A percentile compares a stretch with the other conserved stretches of the same genome.
Evolutionary conservation across 2,888 invertebrate genomes (phyloP).

Genomic region (Ophion slaviceki): DNA sequence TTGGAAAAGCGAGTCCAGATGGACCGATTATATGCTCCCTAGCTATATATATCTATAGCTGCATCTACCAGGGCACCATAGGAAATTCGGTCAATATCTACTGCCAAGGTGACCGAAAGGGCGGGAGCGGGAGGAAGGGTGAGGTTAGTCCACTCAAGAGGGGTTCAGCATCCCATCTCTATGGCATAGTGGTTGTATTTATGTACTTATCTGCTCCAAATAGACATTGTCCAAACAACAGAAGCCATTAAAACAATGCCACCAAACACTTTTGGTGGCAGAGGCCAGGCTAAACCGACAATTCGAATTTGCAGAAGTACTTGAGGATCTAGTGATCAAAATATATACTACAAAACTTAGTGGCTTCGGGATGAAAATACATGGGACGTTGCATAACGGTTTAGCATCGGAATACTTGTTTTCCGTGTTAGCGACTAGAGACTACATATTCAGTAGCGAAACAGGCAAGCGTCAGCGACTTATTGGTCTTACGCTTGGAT

Average conservation of each 20-base stretch:
- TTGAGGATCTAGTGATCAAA: neutral
- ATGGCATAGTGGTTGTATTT: neutral
- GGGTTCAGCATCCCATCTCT: neutral
- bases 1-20: conserved; percentile 13
- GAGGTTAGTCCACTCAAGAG: neutral
- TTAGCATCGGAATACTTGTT: neutral
- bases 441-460: neutral
- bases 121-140: conserved; percentile 6
- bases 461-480: neutral
- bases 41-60: neutral
- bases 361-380: neutral
- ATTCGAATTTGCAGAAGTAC: neutral
- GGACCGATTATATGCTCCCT: neutral
- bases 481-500: conserved; percentile 7
- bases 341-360: neutral
- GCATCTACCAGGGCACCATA: conserved; percentile 13
- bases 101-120: neutral
- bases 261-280: neutral
- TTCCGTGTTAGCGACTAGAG: neutral
- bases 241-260: neutral
- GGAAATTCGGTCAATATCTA: conserved; percentile 32
- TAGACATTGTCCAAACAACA: neutral
- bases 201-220: neutral
- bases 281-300: neutral
- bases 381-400: no score